These are phyloP conservation scores for Sylvicola cinctus DNA, from an alignment of 2,888 invertebrate species.

Conservation along the genomic window DNA sequence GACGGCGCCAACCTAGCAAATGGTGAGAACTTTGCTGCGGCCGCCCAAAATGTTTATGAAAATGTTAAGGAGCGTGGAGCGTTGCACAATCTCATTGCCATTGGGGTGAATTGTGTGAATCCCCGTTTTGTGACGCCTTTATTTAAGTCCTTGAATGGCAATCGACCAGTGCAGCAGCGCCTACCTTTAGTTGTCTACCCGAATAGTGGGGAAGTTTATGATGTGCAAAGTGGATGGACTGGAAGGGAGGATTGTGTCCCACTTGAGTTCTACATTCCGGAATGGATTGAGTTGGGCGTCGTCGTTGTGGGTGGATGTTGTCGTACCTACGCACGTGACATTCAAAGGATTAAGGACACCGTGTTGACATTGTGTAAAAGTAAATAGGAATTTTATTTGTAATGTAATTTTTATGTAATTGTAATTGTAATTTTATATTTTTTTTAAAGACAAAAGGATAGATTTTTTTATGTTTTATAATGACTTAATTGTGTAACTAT, in stretches of 20 bases:
- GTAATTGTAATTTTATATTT: no score
- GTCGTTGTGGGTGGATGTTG: conserved; percentile 85
- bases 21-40: conserved; percentile 60
- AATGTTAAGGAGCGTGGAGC: conserved; percentile 36
- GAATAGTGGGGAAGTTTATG: conserved; percentile 49
- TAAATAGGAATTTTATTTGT: no score
- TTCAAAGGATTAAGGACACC: conserved; percentile 42
- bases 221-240: conserved; percentile 32
- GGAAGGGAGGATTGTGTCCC: conserved; percentile 48
- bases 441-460: no score
- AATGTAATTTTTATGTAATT: no score
- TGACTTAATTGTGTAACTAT: no score
- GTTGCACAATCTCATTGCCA: conserved; percentile 46
- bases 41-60: conserved; percentile 45
- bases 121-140: conserved; percentile 24
- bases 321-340: conserved; percentile 63
- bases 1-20: conserved; percentile 43
- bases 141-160: conserved; percentile 32
- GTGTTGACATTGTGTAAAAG: conserved; percentile 6
- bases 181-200: conserved; percentile 78
- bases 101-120: conserved; percentile 76
- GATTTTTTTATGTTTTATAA: no score
- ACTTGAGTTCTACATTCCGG: conserved; percentile 47
- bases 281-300: conserved; percentile 67
- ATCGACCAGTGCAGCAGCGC: conserved; percentile 20